Evolutionary conservation across 2,797 vertebrate genomes (phyloP).

Genomic region (Molossus alvarezi): DNA sequence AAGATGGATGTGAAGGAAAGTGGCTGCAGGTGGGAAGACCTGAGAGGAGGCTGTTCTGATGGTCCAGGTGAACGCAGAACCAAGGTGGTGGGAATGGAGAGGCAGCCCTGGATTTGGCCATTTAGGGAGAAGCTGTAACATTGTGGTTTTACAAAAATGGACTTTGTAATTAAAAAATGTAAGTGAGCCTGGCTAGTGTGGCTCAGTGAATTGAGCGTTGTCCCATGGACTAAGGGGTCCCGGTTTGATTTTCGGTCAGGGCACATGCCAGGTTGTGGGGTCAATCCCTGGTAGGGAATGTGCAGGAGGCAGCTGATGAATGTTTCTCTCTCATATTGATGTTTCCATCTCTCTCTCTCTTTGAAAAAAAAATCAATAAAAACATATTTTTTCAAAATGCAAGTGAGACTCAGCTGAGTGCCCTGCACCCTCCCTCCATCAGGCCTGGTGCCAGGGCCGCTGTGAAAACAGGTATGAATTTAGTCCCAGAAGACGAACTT

Average conservation of each 20-base stretch:
- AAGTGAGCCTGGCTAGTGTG: too few species aligned
- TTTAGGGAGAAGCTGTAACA: not conserved
- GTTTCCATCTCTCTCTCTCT: too few species aligned
- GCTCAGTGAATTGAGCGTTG: too few species aligned
- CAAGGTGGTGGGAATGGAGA: not conserved
- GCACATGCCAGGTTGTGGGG: too few species aligned
- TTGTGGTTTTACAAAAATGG: not conserved
- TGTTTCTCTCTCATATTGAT: too few species aligned
- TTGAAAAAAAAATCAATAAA: too few species aligned
- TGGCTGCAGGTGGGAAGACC: not conserved
- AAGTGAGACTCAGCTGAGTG: constrained; percentile 8
- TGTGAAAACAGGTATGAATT: constrained; percentile 76
- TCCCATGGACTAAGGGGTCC: too few species aligned
- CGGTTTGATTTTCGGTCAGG: too few species aligned
- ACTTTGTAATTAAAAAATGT: not conserved
- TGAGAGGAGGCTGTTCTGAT: not conserved
- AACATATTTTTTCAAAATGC: not conserved
- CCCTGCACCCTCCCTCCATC: not conserved
- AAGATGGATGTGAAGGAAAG: not conserved
- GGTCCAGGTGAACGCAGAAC: not conserved
- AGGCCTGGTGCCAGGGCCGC: not conserved
- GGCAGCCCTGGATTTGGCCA: not conserved
- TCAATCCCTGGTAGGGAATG: too few species aligned
- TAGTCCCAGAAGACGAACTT: constrained; percentile 25
- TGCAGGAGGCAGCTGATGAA: too few species aligned